Evolutionary conservation across 1,140 invertebrate genomes (phyloP).

Genomic region (Wiebesia pumilae): DNA sequence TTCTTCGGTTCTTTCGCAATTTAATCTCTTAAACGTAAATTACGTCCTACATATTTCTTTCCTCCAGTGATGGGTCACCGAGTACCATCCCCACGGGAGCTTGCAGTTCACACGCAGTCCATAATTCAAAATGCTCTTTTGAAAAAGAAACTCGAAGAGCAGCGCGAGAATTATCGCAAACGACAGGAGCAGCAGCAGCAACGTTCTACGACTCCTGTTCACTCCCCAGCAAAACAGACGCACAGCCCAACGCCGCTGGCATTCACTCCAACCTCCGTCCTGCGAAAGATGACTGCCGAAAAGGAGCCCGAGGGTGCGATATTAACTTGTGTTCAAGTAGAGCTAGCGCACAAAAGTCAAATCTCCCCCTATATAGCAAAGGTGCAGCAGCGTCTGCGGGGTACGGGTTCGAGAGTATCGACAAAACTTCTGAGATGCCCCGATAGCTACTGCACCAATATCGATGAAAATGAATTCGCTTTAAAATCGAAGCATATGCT

Average conservation of each 20-base stretch:
- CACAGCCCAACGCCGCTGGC: conserved; percentile 81
- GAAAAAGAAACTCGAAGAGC: conserved; percentile 91
- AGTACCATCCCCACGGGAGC: conserved; percentile 87
- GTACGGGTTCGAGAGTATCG: neutral
- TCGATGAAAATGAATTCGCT: conserved; percentile 44
- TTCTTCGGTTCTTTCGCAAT: neutral
- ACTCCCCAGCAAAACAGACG: conserved; percentile 70
- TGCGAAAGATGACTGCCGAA: conserved; percentile 94
- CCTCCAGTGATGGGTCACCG: conserved; percentile 79
- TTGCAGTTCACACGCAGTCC: conserved; percentile 87
- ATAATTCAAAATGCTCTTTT: conserved; percentile 89
- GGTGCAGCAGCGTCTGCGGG: conserved; percentile 34
- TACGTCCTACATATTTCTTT: conserved; percentile 18
- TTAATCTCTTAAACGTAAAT: conserved; percentile 53
- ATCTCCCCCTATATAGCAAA: conserved; percentile 11
- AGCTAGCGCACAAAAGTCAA: conserved; percentile 13
- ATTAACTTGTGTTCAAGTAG: conserved; percentile 53
- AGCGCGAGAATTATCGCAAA: conserved; percentile 86
- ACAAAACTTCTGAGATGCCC: neutral
- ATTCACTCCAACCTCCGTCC: conserved; percentile 92
- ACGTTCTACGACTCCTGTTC: conserved; percentile 67
- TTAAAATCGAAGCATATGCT: conserved; percentile 60
- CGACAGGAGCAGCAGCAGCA: conserved; percentile 75
- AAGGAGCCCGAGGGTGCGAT: conserved; percentile 81
- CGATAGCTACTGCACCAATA: conserved; percentile 8